Conservation (phyloP, 2,888 invertebrate genomes). For the Toxonevra muliebris region DNA sequence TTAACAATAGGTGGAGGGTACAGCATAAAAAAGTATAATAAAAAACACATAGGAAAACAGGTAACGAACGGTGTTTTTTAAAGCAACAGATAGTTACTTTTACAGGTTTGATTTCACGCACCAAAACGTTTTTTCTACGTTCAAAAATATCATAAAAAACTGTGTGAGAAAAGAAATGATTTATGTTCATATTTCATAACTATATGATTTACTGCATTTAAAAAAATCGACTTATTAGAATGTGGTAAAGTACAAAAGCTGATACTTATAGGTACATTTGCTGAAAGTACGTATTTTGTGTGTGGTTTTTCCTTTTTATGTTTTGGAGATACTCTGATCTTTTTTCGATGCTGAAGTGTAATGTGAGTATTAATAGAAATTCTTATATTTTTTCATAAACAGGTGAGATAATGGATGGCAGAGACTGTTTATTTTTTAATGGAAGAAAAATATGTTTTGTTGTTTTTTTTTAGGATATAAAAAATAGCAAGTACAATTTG, state of each 20-base stretch:
- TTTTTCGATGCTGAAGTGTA: not conserved
- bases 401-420: conserved; percentile 16
- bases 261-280: too few species aligned
- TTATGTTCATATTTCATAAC: too few species aligned
- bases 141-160: not conserved
- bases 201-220: not conserved
- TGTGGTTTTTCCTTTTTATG: not conserved
- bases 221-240: conserved; percentile 53
- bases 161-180: not conserved
- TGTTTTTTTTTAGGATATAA: not conserved
- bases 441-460: not conserved
- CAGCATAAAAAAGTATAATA: too few species aligned
- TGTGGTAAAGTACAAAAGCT: conserved; percentile 2
- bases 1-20: too few species aligned
- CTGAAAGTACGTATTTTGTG: not conserved
- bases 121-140: not conserved
- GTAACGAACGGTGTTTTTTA: conserved; percentile 40
- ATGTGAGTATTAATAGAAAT: conserved; percentile 15
- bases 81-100: not conserved
- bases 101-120: too few species aligned
- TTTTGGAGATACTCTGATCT: not conserved
- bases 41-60: conserved; percentile 32
- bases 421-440: not conserved
- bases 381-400: conserved; percentile 9
- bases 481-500: conserved; percentile 10